Evolutionary conservation across 2,888 invertebrate genomes (phyloP).

Genomic region (Leptinotarsa rubiginosa): DNA sequence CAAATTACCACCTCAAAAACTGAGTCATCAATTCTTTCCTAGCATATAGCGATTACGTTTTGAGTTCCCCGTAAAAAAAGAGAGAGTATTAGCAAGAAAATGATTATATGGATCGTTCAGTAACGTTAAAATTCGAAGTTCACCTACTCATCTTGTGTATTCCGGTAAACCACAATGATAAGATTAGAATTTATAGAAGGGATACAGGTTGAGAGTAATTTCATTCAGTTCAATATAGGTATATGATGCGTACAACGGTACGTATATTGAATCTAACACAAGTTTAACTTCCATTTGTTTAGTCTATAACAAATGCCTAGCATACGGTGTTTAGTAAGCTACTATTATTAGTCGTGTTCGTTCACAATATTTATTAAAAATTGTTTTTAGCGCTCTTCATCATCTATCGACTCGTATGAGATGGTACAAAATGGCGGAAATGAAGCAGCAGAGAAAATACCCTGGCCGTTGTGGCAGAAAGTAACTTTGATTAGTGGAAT

Average conservation of each 20-base stretch:
- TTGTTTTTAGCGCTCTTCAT: slow-evolving; percentile 24
- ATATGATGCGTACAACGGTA: not conserved
- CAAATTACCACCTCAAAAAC: too few relatives aligned
- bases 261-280: not conserved
- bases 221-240: not conserved
- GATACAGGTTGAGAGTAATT: not conserved
- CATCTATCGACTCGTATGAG: slow-evolving; percentile 13
- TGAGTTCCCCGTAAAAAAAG: too few relatives aligned
- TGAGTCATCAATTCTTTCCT: too few relatives aligned
- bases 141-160: not conserved
- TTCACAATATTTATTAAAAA: not conserved
- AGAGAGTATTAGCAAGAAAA: too few relatives aligned
- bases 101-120: too few relatives aligned
- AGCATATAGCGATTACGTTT: too few relatives aligned
- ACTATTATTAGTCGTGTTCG: not conserved
- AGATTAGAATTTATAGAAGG: not conserved
- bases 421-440: not conserved
- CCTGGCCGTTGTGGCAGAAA: slow-evolving; percentile 45
- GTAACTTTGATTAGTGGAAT: slow-evolving; percentile 39
- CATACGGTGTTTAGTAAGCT: slow-evolving; percentile 34
- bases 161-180: not conserved
- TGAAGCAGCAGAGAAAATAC: not conserved
- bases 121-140: too few relatives aligned
- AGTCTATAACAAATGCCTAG: slow-evolving; percentile 21
- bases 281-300: slow-evolving; percentile 12